Evolutionary conservation across 2,888 invertebrate species (phyloP), one percentile per base, ranked within the genome.

Genomic region (Iphiclides podalirius): DNA sequence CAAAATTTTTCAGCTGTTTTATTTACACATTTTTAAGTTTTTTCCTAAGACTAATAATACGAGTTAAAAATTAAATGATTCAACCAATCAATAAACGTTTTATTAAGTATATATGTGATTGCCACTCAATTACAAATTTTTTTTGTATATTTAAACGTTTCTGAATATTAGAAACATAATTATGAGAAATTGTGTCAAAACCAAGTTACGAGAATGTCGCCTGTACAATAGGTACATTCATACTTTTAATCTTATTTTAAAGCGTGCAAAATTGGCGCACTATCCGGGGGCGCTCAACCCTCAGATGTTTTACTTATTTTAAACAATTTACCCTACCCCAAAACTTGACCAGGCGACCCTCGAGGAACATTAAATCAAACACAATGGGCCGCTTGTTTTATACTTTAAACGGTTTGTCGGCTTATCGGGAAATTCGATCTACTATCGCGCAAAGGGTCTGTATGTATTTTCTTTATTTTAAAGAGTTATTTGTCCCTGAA

Each of bases 401-500:
- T 73, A 61, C 66, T 67, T 67, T 66, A 72, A 73, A 70, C 70
- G 71, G 71, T 72, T 69, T 66, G 65, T 62, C 51, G 48, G 67
- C 65, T 72, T 82, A 84, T 83, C 85, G 64, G 67, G 50, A 73
- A 75, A 76, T 73, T 70, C 59, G 69, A 82, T 79, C 74, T 74
- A 60, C 58, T 70, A 74, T 67, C 68, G 55, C 47, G 66, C 61
- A 71, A 75, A 69, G 72, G 78, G 75, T 66, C 67, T 65, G 62
- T 59, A 72, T 70, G 52, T 60, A 58, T 67, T 77, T 81, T 76
- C 77, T 81, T 84, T 82, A 78, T 79, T 73, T 77, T 75, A 71
- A 70, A 82, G 81, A 72, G 67, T 75, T 82, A 86, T 86, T 86
- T 74, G 72, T 78, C 87, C 84, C 85, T 48, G 41, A 70, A 71